These are phyloP conservation scores for Kryptopterus vitreolus DNA, from an alignment of 2,797 vertebrate species.

Conservation along the genomic window DNA sequence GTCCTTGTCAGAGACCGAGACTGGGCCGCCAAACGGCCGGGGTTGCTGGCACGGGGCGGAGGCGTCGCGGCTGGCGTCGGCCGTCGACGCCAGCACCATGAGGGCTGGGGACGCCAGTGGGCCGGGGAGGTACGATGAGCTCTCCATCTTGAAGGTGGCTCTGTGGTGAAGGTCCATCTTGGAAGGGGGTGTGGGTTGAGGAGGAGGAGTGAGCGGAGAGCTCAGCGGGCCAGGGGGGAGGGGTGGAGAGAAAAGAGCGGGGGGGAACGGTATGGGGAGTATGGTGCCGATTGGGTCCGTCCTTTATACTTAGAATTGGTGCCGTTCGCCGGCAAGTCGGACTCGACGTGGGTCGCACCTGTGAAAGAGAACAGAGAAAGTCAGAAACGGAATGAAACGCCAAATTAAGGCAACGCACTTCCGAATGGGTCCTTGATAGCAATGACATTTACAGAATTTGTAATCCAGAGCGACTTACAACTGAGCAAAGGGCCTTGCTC, in stretches of 20 bases:
- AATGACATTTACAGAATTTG: too few relatives aligned
- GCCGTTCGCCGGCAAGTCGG: constrained; percentile 49
- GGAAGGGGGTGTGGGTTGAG: constrained; percentile 63
- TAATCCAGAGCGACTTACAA: too few relatives aligned
- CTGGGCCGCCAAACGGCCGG: constrained; percentile 93
- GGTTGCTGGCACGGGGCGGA: constrained; percentile 97
- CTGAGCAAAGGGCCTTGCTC: too few relatives aligned
- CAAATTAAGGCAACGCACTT: background rate
- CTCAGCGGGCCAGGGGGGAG: constrained; percentile 50
- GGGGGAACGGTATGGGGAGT: constrained; percentile 53
- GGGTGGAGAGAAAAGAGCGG: constrained; percentile 56
- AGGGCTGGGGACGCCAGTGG: constrained; percentile 95
- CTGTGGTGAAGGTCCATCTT: constrained; percentile 98
- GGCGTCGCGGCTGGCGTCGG: constrained; percentile 95
- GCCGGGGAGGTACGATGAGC: constrained; percentile 97
- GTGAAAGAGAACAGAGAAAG: constrained; percentile 31
- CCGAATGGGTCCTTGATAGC: background rate
- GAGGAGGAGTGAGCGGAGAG: constrained; percentile 52
- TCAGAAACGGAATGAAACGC: constrained; percentile 12
- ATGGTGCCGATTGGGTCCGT: constrained; percentile 50
- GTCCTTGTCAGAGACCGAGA: constrained; percentile 91
- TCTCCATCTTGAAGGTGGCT: constrained; percentile 99
- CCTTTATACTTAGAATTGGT: constrained; percentile 40
- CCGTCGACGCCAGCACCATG: constrained; percentile 97
- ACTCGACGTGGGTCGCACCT: constrained; percentile 52